phyloP scores from a whole-genome alignment of 2,888 invertebrate genomes.

The Venusia cambrica region DNA sequence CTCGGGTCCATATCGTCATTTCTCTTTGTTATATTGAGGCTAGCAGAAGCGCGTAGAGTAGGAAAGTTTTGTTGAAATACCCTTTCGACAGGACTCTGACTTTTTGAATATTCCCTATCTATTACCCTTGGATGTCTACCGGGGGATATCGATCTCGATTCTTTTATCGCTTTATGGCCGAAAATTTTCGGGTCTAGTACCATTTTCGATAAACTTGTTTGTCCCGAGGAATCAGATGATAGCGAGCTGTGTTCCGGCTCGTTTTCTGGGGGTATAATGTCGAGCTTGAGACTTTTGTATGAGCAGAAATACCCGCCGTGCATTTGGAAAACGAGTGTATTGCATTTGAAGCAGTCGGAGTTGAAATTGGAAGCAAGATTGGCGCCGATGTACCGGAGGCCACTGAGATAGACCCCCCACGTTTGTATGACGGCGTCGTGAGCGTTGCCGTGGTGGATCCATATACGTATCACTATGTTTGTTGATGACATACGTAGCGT shows the following conservation, averaged over 20 bases:
- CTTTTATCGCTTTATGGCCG: slow-evolving; percentile 49
- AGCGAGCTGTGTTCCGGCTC: slow-evolving; percentile 65
- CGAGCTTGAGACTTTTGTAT: slow-evolving; percentile 74
- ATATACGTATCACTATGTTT: slow-evolving; percentile 71
- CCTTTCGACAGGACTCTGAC: slow-evolving; percentile 70
- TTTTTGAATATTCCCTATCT: slow-evolving; percentile 71
- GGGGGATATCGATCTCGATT: slow-evolving; percentile 67
- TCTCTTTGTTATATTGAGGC: slow-evolving; percentile 53
- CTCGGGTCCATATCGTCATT: slow-evolving; percentile 50
- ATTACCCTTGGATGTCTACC: slow-evolving; percentile 50
- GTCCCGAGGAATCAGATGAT: slow-evolving; percentile 66
- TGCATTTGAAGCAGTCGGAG: slow-evolving; percentile 84
- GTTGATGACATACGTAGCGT: slow-evolving; percentile 71
- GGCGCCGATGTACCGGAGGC: slow-evolving; percentile 88
- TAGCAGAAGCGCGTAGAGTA: slow-evolving; percentile 52
- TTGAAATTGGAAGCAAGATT: slow-evolving; percentile 85
- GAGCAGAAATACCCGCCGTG: slow-evolving; percentile 92
- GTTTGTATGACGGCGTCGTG: slow-evolving; percentile 85
- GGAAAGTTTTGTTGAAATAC: slow-evolving; percentile 64
- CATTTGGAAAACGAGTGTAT: slow-evolving; percentile 92
- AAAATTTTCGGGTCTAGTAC: slow-evolving; percentile 56
- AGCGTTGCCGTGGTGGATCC: slow-evolving; percentile 57
- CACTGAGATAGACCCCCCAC: slow-evolving; percentile 93
- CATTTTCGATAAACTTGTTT: slow-evolving; percentile 60
- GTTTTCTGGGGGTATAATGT: slow-evolving; percentile 70